Evolutionary conservation across 2,888 invertebrate species (phyloP).

Genomic region (Palloptera scutellata): DNA sequence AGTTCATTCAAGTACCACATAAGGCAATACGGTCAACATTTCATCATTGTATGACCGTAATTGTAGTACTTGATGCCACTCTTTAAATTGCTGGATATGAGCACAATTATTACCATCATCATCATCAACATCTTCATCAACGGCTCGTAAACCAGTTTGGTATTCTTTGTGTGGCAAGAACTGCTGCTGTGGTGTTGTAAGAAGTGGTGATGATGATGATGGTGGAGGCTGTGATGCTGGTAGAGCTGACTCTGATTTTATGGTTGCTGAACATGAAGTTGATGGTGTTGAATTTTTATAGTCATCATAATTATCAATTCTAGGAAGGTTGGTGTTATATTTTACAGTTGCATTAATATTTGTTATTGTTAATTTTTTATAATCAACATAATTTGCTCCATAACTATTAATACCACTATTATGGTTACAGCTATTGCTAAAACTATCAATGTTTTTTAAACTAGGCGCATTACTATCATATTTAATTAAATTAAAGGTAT

Average conservation of each 20-base stretch:
- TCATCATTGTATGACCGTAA: slow-evolving; percentile 78
- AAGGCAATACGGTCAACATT: slow-evolving; percentile 91
- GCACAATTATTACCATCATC: slow-evolving; percentile 44
- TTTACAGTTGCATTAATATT: slow-evolving; percentile 12
- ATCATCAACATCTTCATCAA: slow-evolving; percentile 44
- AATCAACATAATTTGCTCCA: too few species aligned
- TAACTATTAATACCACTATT: slow-evolving; percentile 35
- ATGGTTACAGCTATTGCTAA: slow-evolving; percentile 25
- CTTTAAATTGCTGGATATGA: slow-evolving; percentile 71
- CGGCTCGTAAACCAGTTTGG: slow-evolving; percentile 51
- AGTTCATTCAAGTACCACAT: slow-evolving; percentile 90
- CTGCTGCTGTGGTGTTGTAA: too few species aligned
- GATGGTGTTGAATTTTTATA: background rate
- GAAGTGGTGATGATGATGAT: too few species aligned
- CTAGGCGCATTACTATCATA: slow-evolving; percentile 39
- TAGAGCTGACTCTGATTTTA: too few species aligned
- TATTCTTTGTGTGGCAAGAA: slow-evolving; percentile 47
- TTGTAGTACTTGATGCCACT: slow-evolving; percentile 90
- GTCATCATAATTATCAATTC: slow-evolving; percentile 16
- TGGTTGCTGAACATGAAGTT: background rate
- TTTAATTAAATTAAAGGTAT: slow-evolving; percentile 44
- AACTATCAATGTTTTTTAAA: slow-evolving; percentile 37
- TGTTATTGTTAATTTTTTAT: too few species aligned
- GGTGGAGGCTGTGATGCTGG: too few species aligned
- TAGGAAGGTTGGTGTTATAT: background rate